Base-by-base conservation (phyloP, 2,888 invertebrate genomes). In the Brachyptera putata region DNA sequence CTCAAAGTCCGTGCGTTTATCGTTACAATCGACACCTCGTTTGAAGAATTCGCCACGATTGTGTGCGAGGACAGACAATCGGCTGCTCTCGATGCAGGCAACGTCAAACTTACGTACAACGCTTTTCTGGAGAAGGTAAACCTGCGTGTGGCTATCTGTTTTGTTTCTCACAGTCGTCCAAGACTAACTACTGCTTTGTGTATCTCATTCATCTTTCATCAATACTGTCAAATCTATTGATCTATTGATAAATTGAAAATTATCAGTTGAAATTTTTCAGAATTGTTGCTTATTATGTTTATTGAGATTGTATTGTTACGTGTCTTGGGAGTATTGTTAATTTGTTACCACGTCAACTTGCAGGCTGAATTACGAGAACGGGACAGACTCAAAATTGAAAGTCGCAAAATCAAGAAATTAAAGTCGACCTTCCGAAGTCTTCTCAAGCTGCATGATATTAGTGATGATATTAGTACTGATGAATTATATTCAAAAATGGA, bases 41-140 rank as follows among this genome's bases (percentile, higher is more conserved):
- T 96, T 74, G 97, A 97, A 74, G 93, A 96, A 73, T 98, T 99
- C 74, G 93, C 95, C 0, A 92, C 93, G 0, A 87, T 96, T 50
- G 92, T 99, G 11, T 93, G 92, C 68, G 92, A 94, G 70, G 98
- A 98, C 73, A 89, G 92, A 71, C 85, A 95, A 67, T 94, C 95
- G 0, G 90, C 91, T 0, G 89, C 90, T 14, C 79, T 99, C 22
- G 98, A 99, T 76, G 94, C 95, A 0, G 98, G 98, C 53, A 99
- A 99, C 74, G 96, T 99, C 11, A 98, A 97, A 73, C 80, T 99
- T 3, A 96, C 96, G 0, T 98, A 92, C 72, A 96, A 97, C 77
- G 89, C 93, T 1, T 75, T 94, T 34, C 75, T 94, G 5, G 93
- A 94, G 73, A 93, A 92, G 81, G 88, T 89, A 72, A 48, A n/a